These are phyloP conservation scores for Buphagus erythrorhynchus DNA, from an alignment of 2,797 vertebrate species.

Conservation along the genomic window DNA sequence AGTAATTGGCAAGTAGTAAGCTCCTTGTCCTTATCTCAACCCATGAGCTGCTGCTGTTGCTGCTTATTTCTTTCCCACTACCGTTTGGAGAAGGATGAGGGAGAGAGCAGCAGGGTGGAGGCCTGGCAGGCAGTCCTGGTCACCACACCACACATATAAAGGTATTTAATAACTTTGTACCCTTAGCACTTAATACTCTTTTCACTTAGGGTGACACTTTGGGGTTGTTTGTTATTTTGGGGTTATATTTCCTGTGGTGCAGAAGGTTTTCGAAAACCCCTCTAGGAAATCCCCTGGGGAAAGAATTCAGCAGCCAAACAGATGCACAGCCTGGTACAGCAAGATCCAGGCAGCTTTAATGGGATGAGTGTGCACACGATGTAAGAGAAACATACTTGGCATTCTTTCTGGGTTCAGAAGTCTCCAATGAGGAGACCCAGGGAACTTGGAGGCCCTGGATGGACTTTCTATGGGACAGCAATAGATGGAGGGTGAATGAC, in stretches of 20 bases:
- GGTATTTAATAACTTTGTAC: background rate
- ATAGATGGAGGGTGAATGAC: accelerated
- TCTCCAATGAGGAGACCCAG: background rate
- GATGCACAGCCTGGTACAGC: background rate
- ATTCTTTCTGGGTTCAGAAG: background rate
- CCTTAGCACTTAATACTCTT: background rate
- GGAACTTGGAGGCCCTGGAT: accelerated
- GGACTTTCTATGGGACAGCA: accelerated
- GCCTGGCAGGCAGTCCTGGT: background rate
- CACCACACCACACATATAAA: background rate
- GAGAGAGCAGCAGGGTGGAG: background rate
- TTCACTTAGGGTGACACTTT: background rate
- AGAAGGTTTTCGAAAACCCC: background rate
- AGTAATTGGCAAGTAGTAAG: background rate
- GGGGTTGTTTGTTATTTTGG: background rate
- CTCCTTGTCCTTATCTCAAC: background rate
- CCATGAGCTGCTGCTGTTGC: background rate
- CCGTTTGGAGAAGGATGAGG: background rate
- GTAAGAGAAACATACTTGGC: accelerated
- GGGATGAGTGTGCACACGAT: accelerated
- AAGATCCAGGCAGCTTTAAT: background rate
- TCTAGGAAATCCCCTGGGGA: background rate
- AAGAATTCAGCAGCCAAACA: too few relatives aligned
- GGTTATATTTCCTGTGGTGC: background rate
- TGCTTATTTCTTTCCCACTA: background rate